Base-by-base conservation (phyloP, 2,888 invertebrate genomes). In the Nyleta sp. region DNA sequence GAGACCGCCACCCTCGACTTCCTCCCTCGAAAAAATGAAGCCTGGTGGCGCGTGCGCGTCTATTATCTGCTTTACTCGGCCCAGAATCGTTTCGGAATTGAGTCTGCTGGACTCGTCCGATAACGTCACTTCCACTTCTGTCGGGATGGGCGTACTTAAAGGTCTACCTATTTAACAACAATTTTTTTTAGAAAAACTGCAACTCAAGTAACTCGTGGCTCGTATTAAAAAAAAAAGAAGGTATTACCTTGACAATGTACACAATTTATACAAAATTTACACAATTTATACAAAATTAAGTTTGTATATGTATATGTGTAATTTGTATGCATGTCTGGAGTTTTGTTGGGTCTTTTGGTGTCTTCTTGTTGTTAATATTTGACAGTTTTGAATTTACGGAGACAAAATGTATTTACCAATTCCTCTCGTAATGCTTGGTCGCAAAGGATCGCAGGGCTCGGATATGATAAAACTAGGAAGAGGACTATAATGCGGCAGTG, bases 401-500 rank as follows among this genome's bases (percentile, higher is more conserved):
- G 10, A 7, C 18, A 18, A 60, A 46, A 33, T 52, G n/a, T 48
- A 68, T 48, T 78, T 73, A 0, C 95, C 95, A 22, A 95, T 95
- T 0, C 96, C 96, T 70, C 95, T 93, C 0, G 95, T 96, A 71
- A 96, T 96, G 0, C 96, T 96, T 0, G 96, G 96, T 90, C 95
- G 92, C 78, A 94, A 94, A 71, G 93, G 93, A 78, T 95, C 95
- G 0, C 94, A 93, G 0, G 95, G 95, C 83, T 95, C 95, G 0
- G 95, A 95, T 78, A 95, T 95, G 1, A 95, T 93, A 79, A 95
- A 95, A 80, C 90, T 89, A 64, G 91, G 91, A 80, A 91, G 84
- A 62, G 88, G 87, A 80, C 82, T 88, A 78, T 88, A 90, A 72
- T 89, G 88, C 48, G 88, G 84, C 20, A 89, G 81, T 48, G 86